phyloP scores from a whole-genome alignment of 1,140 invertebrate species.

The Centruroides vittatus region DNA sequence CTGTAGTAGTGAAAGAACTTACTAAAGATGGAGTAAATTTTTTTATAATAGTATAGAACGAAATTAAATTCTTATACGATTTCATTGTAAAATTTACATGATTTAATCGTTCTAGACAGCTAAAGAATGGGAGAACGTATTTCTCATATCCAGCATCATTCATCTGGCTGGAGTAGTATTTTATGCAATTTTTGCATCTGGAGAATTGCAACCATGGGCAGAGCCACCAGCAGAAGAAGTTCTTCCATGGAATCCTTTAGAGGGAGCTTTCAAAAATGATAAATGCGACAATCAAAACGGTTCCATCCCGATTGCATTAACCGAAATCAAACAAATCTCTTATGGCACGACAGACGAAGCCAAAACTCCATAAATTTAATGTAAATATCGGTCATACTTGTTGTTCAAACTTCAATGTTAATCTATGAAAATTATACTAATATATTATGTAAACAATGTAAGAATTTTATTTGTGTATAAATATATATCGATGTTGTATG shows the following conservation, averaged over 20 bases:
- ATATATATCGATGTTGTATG: no score
- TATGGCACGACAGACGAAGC: no score
- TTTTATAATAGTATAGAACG: no score
- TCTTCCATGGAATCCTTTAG: slow-evolving; percentile 21
- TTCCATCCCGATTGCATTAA: neutral
- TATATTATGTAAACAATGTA: no score
- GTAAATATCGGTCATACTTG: no score
- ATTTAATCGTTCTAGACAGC: slow-evolving; percentile 33
- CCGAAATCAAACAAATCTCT: no score
- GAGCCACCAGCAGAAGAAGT: slow-evolving; percentile 42
- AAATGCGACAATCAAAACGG: slow-evolving; percentile 24
- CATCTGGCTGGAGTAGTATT: slow-evolving; percentile 93
- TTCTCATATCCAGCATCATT: slow-evolving; percentile 85
- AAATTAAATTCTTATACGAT: no score
- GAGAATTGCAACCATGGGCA: slow-evolving; percentile 91
- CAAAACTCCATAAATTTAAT: no score
- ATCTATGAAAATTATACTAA: no score
- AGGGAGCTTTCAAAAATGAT: slow-evolving; percentile 28
- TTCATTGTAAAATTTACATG: no score
- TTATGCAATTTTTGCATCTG: slow-evolving; percentile 93
- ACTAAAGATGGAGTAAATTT: slow-evolving; percentile 53
- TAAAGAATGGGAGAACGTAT: slow-evolving; percentile 84
- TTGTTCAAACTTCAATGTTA: no score
- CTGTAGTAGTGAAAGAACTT: slow-evolving; percentile 81
- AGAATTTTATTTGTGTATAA: no score